Base-by-base conservation (phyloP, 2,888 invertebrate genomes). In the Palloptera scutellata region DNA sequence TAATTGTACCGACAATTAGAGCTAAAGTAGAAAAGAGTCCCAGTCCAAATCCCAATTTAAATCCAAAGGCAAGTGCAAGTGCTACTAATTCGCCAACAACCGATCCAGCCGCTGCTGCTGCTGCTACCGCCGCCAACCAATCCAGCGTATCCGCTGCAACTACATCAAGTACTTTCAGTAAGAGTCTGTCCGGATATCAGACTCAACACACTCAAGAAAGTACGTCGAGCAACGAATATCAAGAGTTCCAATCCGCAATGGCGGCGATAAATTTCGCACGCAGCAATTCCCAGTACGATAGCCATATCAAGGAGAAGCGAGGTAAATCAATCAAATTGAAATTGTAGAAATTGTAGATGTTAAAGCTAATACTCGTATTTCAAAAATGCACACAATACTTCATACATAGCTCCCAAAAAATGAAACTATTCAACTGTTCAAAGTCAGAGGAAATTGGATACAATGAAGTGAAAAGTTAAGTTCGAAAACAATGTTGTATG, bases 231-330 rank as follows among this genome's bases (percentile, higher is more conserved):
- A 74, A 76, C 74, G 83, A 83, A 75, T 82, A 77, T 66, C 82
- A 81, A 64, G 83, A 83, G 75, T 83, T 93, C 81, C 91, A 91
- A 75, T 87, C 87, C 81, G 87, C 88, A 66, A 89, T 89, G 72
- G 88, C 89, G 57, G 89, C 89, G 81, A 89, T 90, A 86, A 91
- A 92, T 75, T 91, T 89, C 78, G 88, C 90, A 73, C 88, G 93
- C 81, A 93, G 91, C 86, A 91, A 91, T 82, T 92, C 91, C 78
- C 92, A 94, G 85, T 94, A 92, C 86, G 95, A 95, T 85, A 91
- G 91, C 66, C 94, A 94, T 86, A 95, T 95, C 83, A 92, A 91
- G 77, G 90, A 91, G 86, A 93, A 93, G 82, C 89, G 91, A 93
- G 93, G 94, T 94, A 89, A 87, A 40, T 61, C 64, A n/a, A 67